Percentiles rank a stretch among this genome's conserved stretches.
These are phyloP conservation scores for Lerema accius DNA, from an alignment of 1,140 invertebrate genomes.

Conservation along the genomic window DNA sequence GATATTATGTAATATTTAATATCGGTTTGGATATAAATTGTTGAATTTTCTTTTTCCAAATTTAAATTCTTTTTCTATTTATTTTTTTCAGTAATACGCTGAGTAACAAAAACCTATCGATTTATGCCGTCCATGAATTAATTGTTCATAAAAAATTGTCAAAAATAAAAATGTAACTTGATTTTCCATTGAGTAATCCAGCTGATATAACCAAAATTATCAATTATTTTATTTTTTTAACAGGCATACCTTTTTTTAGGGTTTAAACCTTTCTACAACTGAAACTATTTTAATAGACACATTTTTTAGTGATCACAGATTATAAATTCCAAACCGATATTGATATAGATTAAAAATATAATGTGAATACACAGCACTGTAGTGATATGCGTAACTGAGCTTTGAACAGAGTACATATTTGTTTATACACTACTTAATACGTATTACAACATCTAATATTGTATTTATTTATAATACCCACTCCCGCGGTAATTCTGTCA, in stretches of 20 bases:
- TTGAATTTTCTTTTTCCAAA: no score
- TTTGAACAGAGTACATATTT: constrained; percentile 68
- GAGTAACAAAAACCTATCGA: no score
- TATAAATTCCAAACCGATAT: constrained; percentile 63
- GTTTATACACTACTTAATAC: constrained; percentile 73
- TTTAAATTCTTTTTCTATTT: not conserved
- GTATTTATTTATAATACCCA: constrained; percentile 59
- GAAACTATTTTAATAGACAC: no score
- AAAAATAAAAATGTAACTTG: not conserved
- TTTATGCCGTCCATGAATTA: not conserved
- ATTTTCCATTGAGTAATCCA: not conserved
- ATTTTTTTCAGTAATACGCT: not conserved
- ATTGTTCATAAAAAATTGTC: constrained; percentile 2
- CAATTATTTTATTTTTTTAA: no score
- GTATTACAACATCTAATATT: constrained; percentile 50
- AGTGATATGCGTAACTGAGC: constrained; percentile 79
- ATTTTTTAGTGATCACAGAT: not conserved
- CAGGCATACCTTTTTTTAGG: no score
- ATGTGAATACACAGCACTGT: constrained; percentile 75
- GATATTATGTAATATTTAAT: constrained; percentile 65
- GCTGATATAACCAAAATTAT: no score
- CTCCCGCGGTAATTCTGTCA: constrained; percentile 58
- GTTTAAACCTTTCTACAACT: no score
- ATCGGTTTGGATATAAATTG: constrained; percentile 59
- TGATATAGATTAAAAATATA: constrained; percentile 51